A percentile compares a stretch with the other conserved stretches of the same genome.
Evolutionary conservation across 2,888 invertebrate species (phyloP).

Genomic region (Sisyra terminalis): DNA sequence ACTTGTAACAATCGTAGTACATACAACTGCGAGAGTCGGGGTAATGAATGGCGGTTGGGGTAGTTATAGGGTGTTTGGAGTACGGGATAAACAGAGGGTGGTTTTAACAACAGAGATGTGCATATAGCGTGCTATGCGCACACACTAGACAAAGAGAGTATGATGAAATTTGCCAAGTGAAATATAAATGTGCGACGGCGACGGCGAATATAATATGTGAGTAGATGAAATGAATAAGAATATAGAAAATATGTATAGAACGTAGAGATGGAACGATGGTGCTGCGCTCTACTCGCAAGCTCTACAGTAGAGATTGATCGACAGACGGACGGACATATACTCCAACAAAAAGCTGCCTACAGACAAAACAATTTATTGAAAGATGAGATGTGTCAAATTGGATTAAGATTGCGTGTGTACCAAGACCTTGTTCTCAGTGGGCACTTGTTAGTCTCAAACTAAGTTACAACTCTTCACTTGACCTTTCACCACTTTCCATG

Average conservation of each 20-base stretch:
- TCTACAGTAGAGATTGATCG: constrained; percentile 7
- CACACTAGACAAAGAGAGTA: too few species aligned
- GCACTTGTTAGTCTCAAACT: constrained; percentile 2
- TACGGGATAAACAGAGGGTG: too few species aligned
- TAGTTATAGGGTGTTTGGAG: too few species aligned
- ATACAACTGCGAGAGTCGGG: too few species aligned
- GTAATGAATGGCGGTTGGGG: too few species aligned
- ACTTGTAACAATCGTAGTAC: too few species aligned
- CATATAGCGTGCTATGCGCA: too few species aligned
- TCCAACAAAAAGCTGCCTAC: constrained; percentile 5
- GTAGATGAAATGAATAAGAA: too few species aligned
- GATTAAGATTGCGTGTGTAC: constrained; percentile 4
- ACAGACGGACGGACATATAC: constrained; percentile 4
- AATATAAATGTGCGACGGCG: too few species aligned
- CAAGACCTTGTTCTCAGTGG: not conserved
- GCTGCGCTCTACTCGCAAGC: not conserved
- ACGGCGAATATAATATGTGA: too few species aligned
- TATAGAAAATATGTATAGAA: not conserved
- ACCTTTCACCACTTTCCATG: not conserved
- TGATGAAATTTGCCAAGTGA: too few species aligned
- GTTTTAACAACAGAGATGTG: too few species aligned
- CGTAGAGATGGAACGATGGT: not conserved
- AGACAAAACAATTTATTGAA: constrained; percentile 4
- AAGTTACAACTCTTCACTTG: constrained; percentile 1
- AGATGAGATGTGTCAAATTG: constrained; percentile 4